phyloP scores from a whole-genome alignment of 92 coral and sea anemone species.

The Phymanthus crucifer region DNA sequence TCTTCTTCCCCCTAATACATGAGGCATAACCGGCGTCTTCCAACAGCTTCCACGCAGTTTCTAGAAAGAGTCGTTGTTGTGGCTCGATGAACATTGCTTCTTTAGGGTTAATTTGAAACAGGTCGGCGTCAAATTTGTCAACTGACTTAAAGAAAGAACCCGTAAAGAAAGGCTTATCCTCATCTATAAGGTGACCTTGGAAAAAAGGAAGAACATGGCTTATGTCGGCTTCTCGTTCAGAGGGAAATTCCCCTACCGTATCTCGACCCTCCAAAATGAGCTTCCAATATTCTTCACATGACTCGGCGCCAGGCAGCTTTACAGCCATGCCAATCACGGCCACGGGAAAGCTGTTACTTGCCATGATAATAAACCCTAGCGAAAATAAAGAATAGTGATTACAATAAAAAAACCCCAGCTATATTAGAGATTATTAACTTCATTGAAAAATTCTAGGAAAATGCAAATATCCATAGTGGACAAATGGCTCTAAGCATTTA shows the following conservation, averaged over 20 bases:
- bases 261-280: constrained; percentile 5
- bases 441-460: too few species aligned
- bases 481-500: too few species aligned
- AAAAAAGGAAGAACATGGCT: constrained; percentile 1
- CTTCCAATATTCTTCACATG: constrained; percentile 9
- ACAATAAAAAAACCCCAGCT: too few species aligned
- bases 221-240: not conserved
- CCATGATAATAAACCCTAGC: constrained; percentile 5
- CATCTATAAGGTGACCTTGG: not conserved
- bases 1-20: not conserved
- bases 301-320: constrained; percentile 7
- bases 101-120: constrained; percentile 48
- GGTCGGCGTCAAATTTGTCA: constrained; percentile 43
- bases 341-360: constrained; percentile 13
- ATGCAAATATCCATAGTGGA: too few species aligned
- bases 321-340: constrained; percentile 13
- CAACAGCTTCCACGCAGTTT: constrained; percentile 40
- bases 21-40: constrained; percentile 52
- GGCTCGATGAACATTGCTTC: constrained; percentile 58
- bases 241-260: not conserved
- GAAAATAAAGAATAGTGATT: too few species aligned
- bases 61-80: constrained; percentile 48
- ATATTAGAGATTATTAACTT: too few species aligned
- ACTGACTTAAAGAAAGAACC: constrained; percentile 10
- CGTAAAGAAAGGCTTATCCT: not conserved